phyloP scores from a whole-genome alignment of 2,888 invertebrate species.

The Amphiduros pacificus region DNA sequence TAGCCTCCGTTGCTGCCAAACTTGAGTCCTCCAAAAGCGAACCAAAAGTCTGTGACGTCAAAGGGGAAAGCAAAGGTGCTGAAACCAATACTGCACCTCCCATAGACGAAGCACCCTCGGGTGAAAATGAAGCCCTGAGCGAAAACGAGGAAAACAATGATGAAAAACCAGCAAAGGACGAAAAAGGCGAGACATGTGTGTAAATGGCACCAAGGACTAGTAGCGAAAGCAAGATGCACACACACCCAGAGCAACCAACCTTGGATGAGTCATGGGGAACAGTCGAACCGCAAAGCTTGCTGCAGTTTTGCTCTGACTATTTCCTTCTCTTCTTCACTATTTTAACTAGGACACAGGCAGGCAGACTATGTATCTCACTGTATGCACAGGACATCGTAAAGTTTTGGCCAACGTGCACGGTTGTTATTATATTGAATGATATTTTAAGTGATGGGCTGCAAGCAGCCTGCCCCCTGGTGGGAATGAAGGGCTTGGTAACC shows the following conservation, averaged over 20 bases:
- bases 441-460: too few species aligned
- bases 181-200: constrained; percentile 16
- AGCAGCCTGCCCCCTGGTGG: too few species aligned
- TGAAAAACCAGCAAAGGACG: too few species aligned
- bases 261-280: neutral
- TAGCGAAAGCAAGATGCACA: neutral
- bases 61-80: constrained; percentile 6
- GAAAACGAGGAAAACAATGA: constrained; percentile 12
- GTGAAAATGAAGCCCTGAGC: too few species aligned
- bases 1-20: constrained; percentile 26
- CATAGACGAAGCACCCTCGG: too few species aligned
- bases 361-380: neutral
- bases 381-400: constrained; percentile 4
- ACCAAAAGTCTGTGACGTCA: constrained; percentile 13
- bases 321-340: too few species aligned
- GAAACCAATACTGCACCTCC: too few species aligned
- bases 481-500: too few species aligned
- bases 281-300: neutral
- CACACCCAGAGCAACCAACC: constrained; percentile 8
- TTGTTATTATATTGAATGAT: too few species aligned
- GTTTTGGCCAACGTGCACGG: too few species aligned
- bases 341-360: too few species aligned
- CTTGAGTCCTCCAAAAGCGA: constrained; percentile 21
- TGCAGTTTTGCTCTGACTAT: constrained; percentile 2
- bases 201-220: constrained; percentile 3